Evolutionary conservation across 2,113 vertebrate species (phyloP).

Genomic region (Alces alces): DNA sequence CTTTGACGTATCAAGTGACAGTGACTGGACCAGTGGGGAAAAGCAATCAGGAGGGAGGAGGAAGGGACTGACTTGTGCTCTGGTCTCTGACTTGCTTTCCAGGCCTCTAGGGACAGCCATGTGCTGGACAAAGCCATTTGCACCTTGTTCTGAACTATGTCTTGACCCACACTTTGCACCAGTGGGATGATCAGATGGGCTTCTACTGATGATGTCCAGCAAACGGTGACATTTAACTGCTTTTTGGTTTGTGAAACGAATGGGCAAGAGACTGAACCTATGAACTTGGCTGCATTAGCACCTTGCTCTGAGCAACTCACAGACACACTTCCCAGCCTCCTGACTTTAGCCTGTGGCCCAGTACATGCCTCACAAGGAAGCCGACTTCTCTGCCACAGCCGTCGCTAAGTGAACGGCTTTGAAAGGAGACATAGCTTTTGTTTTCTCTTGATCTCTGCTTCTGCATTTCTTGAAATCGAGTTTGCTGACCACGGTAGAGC

Average conservation of each 20-base stretch:
- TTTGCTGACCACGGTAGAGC: not conserved
- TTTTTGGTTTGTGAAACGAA: not conserved
- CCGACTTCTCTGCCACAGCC: not conserved
- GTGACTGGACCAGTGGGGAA: not conserved
- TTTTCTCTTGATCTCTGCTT: not conserved
- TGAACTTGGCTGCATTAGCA: not conserved
- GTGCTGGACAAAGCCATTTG: not conserved
- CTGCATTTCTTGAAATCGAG: not conserved
- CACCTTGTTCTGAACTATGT: not conserved
- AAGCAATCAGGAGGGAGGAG: not conserved
- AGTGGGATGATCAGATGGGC: not conserved
- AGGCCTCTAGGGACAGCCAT: too few species aligned
- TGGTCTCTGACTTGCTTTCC: not conserved
- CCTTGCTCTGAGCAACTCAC: not conserved
- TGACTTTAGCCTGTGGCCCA: not conserved
- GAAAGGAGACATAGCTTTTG: not conserved
- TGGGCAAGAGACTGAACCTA: not conserved
- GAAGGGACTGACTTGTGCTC: not conserved
- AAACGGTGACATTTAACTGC: not conserved
- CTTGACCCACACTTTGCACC: not conserved
- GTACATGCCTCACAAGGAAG: not conserved
- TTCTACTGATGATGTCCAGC: not conserved
- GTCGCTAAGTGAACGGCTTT: not conserved
- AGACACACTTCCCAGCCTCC: not conserved
- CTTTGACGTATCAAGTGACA: not conserved